phyloP scores from a whole-genome alignment of 2,113 vertebrate genomes.

The Sylvia atricapilla region DNA sequence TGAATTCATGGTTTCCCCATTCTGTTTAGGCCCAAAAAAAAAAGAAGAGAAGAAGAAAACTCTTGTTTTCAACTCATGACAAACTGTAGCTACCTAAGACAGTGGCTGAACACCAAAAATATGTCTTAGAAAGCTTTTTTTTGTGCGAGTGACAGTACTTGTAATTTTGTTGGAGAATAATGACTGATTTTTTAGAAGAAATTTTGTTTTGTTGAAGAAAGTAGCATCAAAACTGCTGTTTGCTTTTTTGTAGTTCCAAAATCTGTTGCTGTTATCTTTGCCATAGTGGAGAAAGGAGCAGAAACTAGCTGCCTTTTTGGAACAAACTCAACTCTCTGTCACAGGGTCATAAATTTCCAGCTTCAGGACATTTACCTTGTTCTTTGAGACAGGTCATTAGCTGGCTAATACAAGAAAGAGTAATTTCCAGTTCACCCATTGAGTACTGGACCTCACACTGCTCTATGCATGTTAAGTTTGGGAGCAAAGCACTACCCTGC shows the following conservation, averaged over 20 bases:
- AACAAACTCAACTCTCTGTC: not conserved
- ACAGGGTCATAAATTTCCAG: not conserved
- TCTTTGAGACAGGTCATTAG: not conserved
- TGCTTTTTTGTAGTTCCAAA: not conserved
- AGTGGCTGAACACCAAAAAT: not conserved
- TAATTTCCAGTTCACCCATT: not conserved
- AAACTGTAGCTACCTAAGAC: not conserved
- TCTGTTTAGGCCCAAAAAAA: not conserved
- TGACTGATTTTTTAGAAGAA: not conserved
- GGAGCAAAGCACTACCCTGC: not conserved
- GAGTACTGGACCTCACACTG: fast-evolving
- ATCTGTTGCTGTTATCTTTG: not conserved
- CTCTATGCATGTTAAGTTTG: fast-evolving
- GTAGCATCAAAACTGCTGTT: not conserved
- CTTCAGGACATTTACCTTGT: not conserved
- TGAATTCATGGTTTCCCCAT: not conserved
- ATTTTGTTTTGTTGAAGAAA: not conserved
- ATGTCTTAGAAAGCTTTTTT: not conserved
- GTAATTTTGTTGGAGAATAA: not conserved
- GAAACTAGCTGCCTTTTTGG: not conserved
- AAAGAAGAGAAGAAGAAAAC: not conserved
- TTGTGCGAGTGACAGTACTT: not conserved
- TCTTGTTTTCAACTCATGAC: not conserved
- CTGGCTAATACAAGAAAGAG: not conserved
- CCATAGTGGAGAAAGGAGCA: not conserved